phyloP scores from a whole-genome alignment of 2,113 vertebrate species.

The Trachemys scripta region DNA sequence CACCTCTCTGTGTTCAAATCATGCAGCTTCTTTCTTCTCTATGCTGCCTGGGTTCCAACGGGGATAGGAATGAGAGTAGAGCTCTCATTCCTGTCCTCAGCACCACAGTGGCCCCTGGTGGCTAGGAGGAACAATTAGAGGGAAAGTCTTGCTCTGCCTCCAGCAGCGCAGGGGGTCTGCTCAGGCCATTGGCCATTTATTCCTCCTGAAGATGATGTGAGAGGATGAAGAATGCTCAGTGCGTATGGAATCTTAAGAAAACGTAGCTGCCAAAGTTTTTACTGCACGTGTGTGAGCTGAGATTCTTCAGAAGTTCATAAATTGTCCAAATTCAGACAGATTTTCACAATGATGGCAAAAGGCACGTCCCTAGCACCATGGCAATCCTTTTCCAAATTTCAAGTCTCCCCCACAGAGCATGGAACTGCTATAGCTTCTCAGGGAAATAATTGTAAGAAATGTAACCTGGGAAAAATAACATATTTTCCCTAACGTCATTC shows the following conservation, averaged over 20 bases:
- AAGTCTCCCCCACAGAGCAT: not conserved
- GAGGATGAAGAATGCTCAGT: not conserved
- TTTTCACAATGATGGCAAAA: not conserved
- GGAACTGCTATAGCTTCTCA: not conserved
- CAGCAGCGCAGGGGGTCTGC: not conserved
- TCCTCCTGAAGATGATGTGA: not conserved
- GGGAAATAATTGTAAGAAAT: not conserved
- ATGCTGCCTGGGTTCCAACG: not conserved
- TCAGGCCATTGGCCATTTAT: not conserved
- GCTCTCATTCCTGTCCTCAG: not conserved
- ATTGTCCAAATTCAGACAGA: not conserved
- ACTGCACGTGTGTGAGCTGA: not conserved
- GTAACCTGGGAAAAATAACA: not conserved
- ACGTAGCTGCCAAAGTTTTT: not conserved
- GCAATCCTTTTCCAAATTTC: not conserved
- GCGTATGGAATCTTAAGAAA: not conserved
- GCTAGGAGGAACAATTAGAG: fast-evolving
- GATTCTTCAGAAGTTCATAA: not conserved
- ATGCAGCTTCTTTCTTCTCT: not conserved
- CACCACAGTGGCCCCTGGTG: not conserved
- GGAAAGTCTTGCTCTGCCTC: not conserved
- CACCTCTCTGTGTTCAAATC: not conserved
- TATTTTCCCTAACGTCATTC: not conserved
- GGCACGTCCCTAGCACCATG: no score
- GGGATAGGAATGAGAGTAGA: not conserved